Conservation (phyloP, 2,113 vertebrate species). For the Numenius arquata region DNA sequence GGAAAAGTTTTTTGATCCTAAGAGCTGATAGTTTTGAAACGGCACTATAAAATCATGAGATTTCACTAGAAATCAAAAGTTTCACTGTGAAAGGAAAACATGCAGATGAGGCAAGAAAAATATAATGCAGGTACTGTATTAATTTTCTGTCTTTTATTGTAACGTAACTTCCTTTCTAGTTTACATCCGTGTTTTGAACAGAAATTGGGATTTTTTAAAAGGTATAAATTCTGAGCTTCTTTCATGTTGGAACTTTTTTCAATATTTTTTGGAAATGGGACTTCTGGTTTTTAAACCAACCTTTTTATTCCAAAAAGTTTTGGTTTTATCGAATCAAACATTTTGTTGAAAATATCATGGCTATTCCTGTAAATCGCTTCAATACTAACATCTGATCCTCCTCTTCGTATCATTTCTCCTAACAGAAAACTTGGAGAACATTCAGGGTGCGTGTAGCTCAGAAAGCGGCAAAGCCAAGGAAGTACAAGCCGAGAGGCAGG, state of each 20-base stretch:
- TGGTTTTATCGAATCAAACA: background rate
- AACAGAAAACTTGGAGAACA: background rate
- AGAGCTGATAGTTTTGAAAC: background rate
- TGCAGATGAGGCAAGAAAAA: background rate
- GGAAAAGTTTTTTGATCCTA: background rate
- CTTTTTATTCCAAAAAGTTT: background rate
- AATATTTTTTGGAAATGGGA: background rate
- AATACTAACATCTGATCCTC: background rate
- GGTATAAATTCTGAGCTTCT: background rate
- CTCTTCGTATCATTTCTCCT: background rate
- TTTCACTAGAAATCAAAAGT: background rate
- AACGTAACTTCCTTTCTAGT: background rate
- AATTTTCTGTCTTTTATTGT: background rate
- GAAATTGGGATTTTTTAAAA: background rate
- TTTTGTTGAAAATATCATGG: background rate
- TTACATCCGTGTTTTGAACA: background rate
- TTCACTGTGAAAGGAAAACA: background rate
- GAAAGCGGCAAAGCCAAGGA: background rate
- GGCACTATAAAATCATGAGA: background rate
- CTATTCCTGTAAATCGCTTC: background rate
- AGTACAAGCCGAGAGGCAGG: background rate
- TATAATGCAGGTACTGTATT: background rate
- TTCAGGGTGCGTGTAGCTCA: background rate
- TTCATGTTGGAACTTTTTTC: accelerated
- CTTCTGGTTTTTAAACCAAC: background rate